phyloP scores from a whole-genome alignment of 2,888 invertebrate species.

The Andrena hattorfiana region DNA sequence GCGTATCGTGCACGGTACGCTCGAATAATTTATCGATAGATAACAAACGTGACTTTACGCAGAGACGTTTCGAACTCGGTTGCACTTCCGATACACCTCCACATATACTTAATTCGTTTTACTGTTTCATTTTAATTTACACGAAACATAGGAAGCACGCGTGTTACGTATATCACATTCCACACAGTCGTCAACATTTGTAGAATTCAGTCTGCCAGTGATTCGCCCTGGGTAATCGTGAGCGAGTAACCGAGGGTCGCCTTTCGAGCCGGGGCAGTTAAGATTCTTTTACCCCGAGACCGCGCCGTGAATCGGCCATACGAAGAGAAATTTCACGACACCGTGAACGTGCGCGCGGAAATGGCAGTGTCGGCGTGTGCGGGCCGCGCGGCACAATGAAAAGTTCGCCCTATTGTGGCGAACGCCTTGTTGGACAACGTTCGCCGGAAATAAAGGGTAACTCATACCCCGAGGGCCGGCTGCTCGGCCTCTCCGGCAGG shows the following conservation, averaged over 20 bases:
- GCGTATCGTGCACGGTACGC: neutral
- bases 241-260: neutral
- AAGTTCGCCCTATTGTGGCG: slow-evolving; percentile 80
- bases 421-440: slow-evolving; percentile 77
- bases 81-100: neutral
- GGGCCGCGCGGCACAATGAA: slow-evolving; percentile 74
- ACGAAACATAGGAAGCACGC: too few species aligned
- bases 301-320: neutral
- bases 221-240: neutral
- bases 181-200: too few species aligned
- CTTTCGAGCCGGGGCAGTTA: slow-evolving; percentile 22
- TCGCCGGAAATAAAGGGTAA: slow-evolving; percentile 71
- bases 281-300: neutral
- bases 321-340: slow-evolving; percentile 29
- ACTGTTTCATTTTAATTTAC: too few species aligned
- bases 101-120: neutral
- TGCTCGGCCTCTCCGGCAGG: slow-evolving; percentile 35
- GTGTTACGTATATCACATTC: too few species aligned
- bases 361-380: slow-evolving; percentile 19
- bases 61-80: neutral
- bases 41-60: slow-evolving; percentile 2
- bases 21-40: slow-evolving; percentile 41
- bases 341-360: slow-evolving; percentile 9
- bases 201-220: too few species aligned
- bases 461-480: slow-evolving; percentile 55